Evolutionary conservation across 2,888 invertebrate genomes (phyloP), one percentile per base, ranked within the genome.

Genomic region (Pharmacophagus antenor): DNA sequence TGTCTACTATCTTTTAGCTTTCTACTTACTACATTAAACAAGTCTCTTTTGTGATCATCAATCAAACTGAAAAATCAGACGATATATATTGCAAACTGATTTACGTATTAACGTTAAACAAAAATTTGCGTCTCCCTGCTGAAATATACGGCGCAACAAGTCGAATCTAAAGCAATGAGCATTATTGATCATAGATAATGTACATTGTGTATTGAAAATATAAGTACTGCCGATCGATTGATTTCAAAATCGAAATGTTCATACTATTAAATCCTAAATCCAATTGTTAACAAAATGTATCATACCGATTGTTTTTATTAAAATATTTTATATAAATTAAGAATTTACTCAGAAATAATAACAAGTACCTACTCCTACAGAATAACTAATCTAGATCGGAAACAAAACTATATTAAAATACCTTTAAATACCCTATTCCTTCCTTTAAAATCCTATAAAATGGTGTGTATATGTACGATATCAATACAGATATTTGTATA

Each of bases 1-100:
- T 64, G 49, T 70, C 63, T 56, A 70, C 62, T 53, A 63, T 66
- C 76, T 77, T 80, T 79, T 58, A 62, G 69, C 44, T 46, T 18
- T 23, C 42, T 18, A 18, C 42, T 44, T n/a, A 44, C 42, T 44
- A 18, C 18, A 18, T 44, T 20, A 20, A 44, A n/a, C 18, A 44
- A 7, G 2, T 1, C 18, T n/a, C 18, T 42, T 42, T n/a, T 37
- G n/a, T 37, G 37, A 5, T 37, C 2, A 15, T 37, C 1, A 10
- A 41, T 41, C 12, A 41, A 41, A n/a, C 15, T 17, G 27, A 41
- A n/a, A 2, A 44, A 20, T 18, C 18, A 44, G n/a, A 18, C 18
- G n/a, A 17, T 44, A 44, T 18, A 8, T 37, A 37, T 18, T 8
- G 20, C 20, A n/a, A 18, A 44, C 18, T 20, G 2, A 8, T n/a